Evolutionary conservation across 2,113 vertebrate species (phyloP).

Genomic region (Bostrychus sinensis): DNA sequence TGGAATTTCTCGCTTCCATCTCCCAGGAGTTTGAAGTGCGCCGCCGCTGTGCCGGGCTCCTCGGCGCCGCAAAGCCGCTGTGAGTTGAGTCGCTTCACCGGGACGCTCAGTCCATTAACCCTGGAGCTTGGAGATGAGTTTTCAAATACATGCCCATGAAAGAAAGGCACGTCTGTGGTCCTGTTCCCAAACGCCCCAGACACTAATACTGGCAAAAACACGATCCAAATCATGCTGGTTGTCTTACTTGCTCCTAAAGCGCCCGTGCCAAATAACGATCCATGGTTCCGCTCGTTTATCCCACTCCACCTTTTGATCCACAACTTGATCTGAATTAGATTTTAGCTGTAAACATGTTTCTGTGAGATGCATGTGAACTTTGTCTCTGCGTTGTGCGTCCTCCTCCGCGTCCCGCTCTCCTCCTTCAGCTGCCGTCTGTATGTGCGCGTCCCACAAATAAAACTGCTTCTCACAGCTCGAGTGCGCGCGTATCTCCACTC

Average conservation of each 20-base stretch:
- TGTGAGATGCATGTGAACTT: slow-evolving; percentile 60
- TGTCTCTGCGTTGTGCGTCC: slow-evolving; percentile 39
- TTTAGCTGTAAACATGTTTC: slow-evolving; percentile 24
- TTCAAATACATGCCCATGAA: slow-evolving; percentile 85
- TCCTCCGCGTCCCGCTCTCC: slow-evolving; percentile 40
- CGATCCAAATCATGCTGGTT: slow-evolving; percentile 75
- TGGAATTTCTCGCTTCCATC: slow-evolving; percentile 82
- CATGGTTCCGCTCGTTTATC: slow-evolving; percentile 30
- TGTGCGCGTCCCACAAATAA: slow-evolving; percentile 53
- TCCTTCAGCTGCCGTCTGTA: slow-evolving; percentile 49
- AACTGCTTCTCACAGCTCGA: slow-evolving; percentile 53
- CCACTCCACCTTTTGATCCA: slow-evolving; percentile 7
- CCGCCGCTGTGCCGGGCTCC: slow-evolving; percentile 58
- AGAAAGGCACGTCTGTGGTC: slow-evolving; percentile 78
- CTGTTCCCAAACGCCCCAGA: slow-evolving; percentile 69
- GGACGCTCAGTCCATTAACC: slow-evolving; percentile 85
- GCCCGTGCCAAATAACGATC: slow-evolving; percentile 25
- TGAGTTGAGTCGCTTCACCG: slow-evolving; percentile 80
- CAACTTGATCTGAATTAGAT: slow-evolving; percentile 42
- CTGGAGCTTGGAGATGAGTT: slow-evolving; percentile 85
- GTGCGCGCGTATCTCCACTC: slow-evolving; percentile 63
- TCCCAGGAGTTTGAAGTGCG: slow-evolving; percentile 82
- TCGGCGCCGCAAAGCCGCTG: slow-evolving; percentile 73
- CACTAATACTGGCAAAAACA: slow-evolving; percentile 67
- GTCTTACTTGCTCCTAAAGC: slow-evolving; percentile 45